Percentiles rank a stretch among this genome's conserved stretches.
Evolutionary conservation across 2,113 vertebrate genomes (phyloP).

Genomic region (Nibea albiflora): DNA sequence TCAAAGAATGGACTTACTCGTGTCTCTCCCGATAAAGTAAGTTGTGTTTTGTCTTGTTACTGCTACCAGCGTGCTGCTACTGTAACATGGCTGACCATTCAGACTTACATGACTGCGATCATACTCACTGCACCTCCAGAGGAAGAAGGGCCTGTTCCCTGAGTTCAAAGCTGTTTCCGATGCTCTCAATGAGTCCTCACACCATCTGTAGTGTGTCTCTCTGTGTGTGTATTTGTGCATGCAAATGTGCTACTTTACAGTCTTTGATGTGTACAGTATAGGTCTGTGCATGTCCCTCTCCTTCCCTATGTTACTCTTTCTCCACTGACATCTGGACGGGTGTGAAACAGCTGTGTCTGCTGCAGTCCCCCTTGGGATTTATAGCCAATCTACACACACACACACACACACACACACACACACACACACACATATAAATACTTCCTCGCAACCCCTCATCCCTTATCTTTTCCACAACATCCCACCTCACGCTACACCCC

Average conservation of each 20-base stretch:
- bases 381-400: conserved; percentile 31
- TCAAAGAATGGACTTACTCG: neutral
- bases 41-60: neutral
- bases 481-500: conserved; percentile 25
- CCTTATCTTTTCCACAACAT: conserved; percentile 57
- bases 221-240: conserved; percentile 31
- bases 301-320: conserved; percentile 7
- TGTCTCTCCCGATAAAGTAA: neutral
- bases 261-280: conserved; percentile 74
- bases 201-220: conserved; percentile 42
- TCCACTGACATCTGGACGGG: conserved; percentile 75
- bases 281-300: conserved; percentile 67
- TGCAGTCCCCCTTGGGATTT: conserved; percentile 64
- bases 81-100: neutral
- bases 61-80: neutral
- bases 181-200: conserved; percentile 43
- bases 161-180: conserved; percentile 54
- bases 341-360: conserved; percentile 74
- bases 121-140: neutral
- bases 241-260: conserved; percentile 29
- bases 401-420: conserved; percentile 23
- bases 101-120: neutral
- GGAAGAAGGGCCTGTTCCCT: neutral
- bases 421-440: conserved; percentile 31
- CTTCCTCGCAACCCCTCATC: conserved; percentile 55